phyloP scores from a whole-genome alignment of 2,888 invertebrate species.

The Congeria kusceri region DNA sequence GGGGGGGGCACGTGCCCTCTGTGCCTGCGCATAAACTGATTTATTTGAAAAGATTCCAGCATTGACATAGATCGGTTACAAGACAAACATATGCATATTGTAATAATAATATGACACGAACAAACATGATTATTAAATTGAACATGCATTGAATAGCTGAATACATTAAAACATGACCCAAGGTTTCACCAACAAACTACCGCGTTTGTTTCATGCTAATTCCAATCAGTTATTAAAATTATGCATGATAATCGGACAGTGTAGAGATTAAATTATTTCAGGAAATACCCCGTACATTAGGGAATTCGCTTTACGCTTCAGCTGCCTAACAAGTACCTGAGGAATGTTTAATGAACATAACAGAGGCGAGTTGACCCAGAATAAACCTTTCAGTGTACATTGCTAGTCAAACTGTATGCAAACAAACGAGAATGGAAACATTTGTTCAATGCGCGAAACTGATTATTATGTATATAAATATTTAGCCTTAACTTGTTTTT shows the following conservation, averaged over 20 bases:
- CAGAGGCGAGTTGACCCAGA: constrained; percentile 8
- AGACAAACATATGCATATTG: too few relatives aligned
- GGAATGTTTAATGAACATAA: constrained; percentile 26
- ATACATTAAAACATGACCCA: too few relatives aligned
- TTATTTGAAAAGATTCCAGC: too few relatives aligned
- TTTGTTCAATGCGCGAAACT: neutral
- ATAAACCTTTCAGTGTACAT: constrained; percentile 4
- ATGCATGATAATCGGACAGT: neutral
- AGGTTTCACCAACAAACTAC: too few relatives aligned
- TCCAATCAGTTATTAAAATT: neutral
- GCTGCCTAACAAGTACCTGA: constrained; percentile 6
- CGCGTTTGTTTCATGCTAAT: neutral
- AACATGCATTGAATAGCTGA: too few relatives aligned
- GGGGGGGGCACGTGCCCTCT: too few relatives aligned
- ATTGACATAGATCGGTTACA: too few relatives aligned
- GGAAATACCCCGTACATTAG: neutral
- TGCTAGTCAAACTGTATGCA: constrained; percentile 1
- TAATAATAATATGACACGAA: too few relatives aligned
- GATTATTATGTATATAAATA: neutral
- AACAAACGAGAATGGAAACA: neutral
- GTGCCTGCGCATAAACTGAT: too few relatives aligned
- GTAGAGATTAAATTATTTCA: neutral
- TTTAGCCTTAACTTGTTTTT: neutral
- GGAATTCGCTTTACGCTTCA: constrained; percentile 1
- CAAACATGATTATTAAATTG: too few relatives aligned